phyloP scores from a whole-genome alignment of 2,797 vertebrate genomes.

The Sciurus vulgaris region DNA sequence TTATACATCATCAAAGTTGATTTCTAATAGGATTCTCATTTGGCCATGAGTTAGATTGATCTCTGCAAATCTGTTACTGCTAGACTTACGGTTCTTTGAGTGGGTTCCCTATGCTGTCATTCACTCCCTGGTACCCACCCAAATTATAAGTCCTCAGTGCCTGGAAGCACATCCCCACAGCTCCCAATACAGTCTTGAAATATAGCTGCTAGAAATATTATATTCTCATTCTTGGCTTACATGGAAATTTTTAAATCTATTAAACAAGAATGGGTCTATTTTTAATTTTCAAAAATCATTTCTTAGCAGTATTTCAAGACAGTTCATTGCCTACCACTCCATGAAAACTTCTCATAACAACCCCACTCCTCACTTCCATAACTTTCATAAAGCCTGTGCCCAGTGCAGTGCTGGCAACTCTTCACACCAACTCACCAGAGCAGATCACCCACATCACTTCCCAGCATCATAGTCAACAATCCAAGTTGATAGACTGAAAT shows the following conservation, averaged over 20 bases:
- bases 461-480: neutral
- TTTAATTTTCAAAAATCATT: neutral
- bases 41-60: neutral
- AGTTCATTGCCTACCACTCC: neutral
- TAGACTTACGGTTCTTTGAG: neutral
- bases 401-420: too few relatives aligned
- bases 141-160: neutral
- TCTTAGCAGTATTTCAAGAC: neutral
- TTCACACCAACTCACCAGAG: neutral
- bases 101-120: neutral
- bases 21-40: constrained; percentile 10
- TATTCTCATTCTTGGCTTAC: neutral
- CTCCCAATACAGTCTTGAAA: neutral
- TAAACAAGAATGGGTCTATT: neutral
- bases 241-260: neutral
- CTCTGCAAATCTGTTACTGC: neutral
- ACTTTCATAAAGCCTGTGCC: neutral
- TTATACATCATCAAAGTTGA: neutral
- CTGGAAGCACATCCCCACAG: neutral
- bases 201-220: neutral
- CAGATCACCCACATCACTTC: neutral
- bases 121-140: neutral
- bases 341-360: neutral
- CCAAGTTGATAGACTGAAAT: neutral
- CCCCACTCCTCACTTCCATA: neutral